Evolutionary conservation across 2,888 invertebrate species (phyloP).

Genomic region (Napeogenes inachia): DNA sequence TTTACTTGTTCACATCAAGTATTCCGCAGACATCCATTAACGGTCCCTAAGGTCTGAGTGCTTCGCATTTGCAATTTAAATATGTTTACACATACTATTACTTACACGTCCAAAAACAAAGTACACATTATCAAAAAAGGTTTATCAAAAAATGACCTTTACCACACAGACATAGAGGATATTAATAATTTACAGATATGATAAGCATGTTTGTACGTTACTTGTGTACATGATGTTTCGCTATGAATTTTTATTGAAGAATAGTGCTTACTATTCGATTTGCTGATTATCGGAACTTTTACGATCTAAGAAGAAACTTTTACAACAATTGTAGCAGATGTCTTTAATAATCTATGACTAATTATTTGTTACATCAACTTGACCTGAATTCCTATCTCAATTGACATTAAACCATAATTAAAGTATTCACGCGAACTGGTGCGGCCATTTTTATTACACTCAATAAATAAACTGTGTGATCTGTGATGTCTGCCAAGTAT

Average conservation of each 20-base stretch:
- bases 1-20: neutral
- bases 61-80: constrained; percentile 51
- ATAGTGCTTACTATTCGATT: neutral
- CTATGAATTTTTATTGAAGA: constrained; percentile 21
- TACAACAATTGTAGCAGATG: neutral
- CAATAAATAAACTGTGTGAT: constrained; percentile 39
- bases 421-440: constrained; percentile 43
- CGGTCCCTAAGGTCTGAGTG: constrained; percentile 39
- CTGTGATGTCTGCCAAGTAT: constrained; percentile 9
- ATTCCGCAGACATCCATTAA: constrained; percentile 46
- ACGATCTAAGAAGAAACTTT: neutral
- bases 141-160: neutral
- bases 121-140: neutral
- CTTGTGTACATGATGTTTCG: constrained; percentile 13
- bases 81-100: constrained; percentile 34
- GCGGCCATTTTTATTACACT: constrained; percentile 39
- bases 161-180: neutral
- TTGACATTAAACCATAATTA: constrained; percentile 55
- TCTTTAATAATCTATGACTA: neutral
- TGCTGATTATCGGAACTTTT: constrained; percentile 1
- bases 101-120: constrained; percentile 23
- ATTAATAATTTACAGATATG: neutral
- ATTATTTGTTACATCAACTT: constrained; percentile 23
- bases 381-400: constrained; percentile 58
- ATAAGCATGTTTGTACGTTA: constrained; percentile 5